Percentiles rank a stretch among this genome's conserved stretches.
phyloP scores from a whole-genome alignment of 2,113 vertebrate genomes.

The Motacilla tschutschensis region DNA sequence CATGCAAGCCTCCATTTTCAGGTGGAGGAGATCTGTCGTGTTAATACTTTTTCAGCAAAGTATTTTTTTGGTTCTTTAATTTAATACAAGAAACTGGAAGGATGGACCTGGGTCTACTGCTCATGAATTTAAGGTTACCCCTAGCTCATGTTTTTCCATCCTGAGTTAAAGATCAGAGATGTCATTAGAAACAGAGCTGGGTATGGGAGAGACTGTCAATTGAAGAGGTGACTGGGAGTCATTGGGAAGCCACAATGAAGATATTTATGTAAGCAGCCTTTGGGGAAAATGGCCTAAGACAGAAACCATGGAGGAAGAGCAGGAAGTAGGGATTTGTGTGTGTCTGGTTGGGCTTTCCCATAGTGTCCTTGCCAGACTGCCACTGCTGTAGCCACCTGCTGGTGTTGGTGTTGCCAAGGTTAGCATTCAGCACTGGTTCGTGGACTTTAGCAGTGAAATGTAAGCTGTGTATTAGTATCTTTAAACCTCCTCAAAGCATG shows the following conservation, averaged over 20 bases:
- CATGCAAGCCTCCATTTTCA: neutral
- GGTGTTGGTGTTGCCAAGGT: neutral
- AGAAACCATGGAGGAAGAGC: neutral
- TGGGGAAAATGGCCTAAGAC: neutral
- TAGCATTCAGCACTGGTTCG: accelerated
- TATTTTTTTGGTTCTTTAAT: neutral
- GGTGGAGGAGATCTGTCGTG: neutral
- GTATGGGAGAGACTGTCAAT: accelerated
- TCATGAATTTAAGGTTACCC: neutral
- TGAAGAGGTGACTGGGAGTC: neutral
- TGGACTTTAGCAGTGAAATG: neutral
- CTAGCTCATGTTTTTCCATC: neutral
- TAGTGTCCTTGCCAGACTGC: neutral
- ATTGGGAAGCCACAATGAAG: neutral
- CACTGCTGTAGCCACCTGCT: neutral
- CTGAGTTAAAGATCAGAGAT: neutral
- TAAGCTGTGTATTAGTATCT: neutral
- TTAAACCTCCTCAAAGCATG: neutral
- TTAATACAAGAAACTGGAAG: neutral
- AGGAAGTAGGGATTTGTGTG: neutral
- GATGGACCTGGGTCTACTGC: neutral
- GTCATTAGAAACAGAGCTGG: neutral
- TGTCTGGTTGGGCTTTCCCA: accelerated
- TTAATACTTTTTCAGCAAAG: neutral
- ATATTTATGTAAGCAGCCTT: neutral